Evolutionary conservation across 2,888 invertebrate genomes (phyloP), one percentile per base, ranked within the genome.

Genomic region (Melanostoma mellinum): DNA sequence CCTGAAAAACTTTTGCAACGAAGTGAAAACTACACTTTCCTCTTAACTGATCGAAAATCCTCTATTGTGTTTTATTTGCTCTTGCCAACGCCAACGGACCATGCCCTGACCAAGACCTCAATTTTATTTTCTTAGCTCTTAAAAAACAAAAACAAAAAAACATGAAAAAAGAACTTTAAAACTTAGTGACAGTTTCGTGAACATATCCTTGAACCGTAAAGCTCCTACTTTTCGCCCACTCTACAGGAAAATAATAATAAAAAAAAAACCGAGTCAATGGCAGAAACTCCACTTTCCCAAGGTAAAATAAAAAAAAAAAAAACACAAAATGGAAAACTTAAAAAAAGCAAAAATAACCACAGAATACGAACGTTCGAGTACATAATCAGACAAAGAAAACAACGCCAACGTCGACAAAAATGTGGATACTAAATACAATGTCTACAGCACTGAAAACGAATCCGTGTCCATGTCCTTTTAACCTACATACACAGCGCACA

Each of bases 401-500:
- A 32, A 61, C 60, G 44, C 20, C 48, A 38, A 48, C 53, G 72
- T 65, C 65, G 33, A 58, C 46, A 42, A 56, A 65, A 46, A 44
- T 32, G 53, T 50, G 38, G 32, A 30, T 8, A 53, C 10, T 65
- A 65, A 76, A 80, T 76, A 71, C 65, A 76, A 71, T 75, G 65
- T 75, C 63, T 71, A 71, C 71, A 75, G 20, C 20, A 69, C 48
- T 42, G 63, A n/a, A 69, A 80, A 75, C 58, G 53, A 65, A 71
- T 58, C 40, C 53, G 53, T 71, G 80, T 71, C 80, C 80, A 42
- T 80, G 80, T 76, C 75, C 80, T 80, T 80, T 80, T 80, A 80
- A 80, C 80, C 80, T 76, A 80, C 80, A 80, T 75, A 53, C 52
- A 50, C 44, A 60, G 38, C 55, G 52, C 63, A 60, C 40, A 8